A percentile compares a stretch with the other conserved stretches of the same genome.
Conservation (phyloP, 2,797 vertebrate genomes). For the Poliocrania exsul region DNA sequence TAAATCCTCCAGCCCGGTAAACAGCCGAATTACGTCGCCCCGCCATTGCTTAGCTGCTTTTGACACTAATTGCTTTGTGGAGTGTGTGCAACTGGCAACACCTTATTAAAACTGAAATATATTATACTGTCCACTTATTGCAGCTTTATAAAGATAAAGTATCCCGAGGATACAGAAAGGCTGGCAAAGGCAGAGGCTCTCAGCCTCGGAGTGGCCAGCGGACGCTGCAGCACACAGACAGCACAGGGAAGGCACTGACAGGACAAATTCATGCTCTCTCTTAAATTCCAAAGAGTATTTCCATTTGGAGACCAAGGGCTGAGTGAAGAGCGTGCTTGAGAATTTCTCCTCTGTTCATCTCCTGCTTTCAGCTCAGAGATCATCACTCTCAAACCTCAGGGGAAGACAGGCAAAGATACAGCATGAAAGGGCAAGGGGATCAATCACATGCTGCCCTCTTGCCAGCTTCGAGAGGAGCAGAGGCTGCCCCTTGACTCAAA, state of each 20-base stretch:
- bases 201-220: not conserved
- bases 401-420: not conserved
- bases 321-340: not conserved
- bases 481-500: not conserved
- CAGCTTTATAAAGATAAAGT: conserved; percentile 78
- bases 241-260: not conserved
- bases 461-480: not conserved
- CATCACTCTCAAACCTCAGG: not conserved
- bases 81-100: conserved; percentile 76
- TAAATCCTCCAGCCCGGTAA: conserved; percentile 72
- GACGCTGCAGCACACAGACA: not conserved
- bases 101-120: conserved; percentile 84
- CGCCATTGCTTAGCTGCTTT: conserved; percentile 70
- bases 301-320: not conserved
- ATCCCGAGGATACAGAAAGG: conserved; percentile 6
- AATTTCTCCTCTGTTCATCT: not conserved
- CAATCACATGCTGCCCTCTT: not conserved
- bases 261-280: not conserved
- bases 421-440: not conserved
- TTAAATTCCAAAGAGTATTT: not conserved
- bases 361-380: not conserved
- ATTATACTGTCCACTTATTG: conserved; percentile 78
- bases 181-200: conserved; percentile 51
- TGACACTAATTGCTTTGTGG: conserved; percentile 79
- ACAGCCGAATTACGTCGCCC: conserved; percentile 44